Evolutionary conservation across 2,113 vertebrate species (phyloP).

Genomic region (Salminus brasiliensis): DNA sequence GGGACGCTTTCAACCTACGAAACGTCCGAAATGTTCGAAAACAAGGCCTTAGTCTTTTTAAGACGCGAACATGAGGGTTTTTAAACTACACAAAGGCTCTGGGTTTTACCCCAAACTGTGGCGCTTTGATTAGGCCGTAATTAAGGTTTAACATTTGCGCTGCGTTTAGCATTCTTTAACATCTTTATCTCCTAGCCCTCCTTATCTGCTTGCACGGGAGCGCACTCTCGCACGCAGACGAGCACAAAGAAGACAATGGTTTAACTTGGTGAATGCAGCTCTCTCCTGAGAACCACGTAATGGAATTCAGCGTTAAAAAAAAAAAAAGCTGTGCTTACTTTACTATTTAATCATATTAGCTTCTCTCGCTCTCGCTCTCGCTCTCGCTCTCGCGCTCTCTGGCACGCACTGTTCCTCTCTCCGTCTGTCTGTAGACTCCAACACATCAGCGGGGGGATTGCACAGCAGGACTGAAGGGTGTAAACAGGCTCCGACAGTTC

Average conservation of each 20-base stretch:
- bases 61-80: not conserved
- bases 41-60: not conserved
- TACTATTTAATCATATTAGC: slow-evolving; percentile 29
- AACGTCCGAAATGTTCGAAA: slow-evolving; percentile 35
- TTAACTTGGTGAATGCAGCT: slow-evolving; percentile 10
- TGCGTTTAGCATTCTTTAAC: not conserved
- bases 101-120: not conserved
- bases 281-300: slow-evolving; percentile 26
- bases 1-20: slow-evolving; percentile 63
- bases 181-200: not conserved
- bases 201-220: not conserved
- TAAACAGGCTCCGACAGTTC: not conserved
- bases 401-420: not conserved
- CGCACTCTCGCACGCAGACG: not conserved
- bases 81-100: not conserved
- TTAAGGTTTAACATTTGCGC: not conserved
- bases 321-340: slow-evolving; percentile 4
- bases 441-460: not conserved
- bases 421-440: not conserved
- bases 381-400: not conserved
- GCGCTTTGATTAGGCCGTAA: not conserved
- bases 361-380: not conserved
- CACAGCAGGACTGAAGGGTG: not conserved
- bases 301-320: slow-evolving; percentile 25
- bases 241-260: not conserved